These are phyloP conservation scores for Misgurnus mizolepis DNA, from an alignment of 2,113 vertebrate species.

Conservation along the genomic window DNA sequence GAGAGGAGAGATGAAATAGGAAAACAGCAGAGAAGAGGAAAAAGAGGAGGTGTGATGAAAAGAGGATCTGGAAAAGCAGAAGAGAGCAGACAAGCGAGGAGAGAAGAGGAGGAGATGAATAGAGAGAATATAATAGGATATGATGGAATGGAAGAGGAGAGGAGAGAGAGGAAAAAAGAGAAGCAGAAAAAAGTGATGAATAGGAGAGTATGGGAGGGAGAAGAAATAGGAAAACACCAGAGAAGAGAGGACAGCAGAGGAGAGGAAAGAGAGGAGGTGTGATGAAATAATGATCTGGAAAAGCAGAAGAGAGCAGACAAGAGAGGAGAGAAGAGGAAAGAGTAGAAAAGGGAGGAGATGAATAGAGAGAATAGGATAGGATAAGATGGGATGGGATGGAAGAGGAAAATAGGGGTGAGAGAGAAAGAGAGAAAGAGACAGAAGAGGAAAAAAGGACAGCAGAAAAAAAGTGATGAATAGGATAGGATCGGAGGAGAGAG, in stretches of 20 bases:
- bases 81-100: background rate
- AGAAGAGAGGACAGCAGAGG: too few relatives aligned
- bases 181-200: background rate
- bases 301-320: background rate
- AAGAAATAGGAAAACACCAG: too few relatives aligned
- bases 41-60: too few relatives aligned
- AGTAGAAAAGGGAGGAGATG: constrained; percentile 3
- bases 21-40: too few relatives aligned
- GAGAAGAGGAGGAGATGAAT: constrained; percentile 11
- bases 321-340: background rate
- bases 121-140: background rate
- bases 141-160: background rate
- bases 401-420: too few relatives aligned
- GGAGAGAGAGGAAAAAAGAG: background rate
- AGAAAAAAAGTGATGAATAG: background rate
- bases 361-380: background rate
- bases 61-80: background rate
- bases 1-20: too few relatives aligned
- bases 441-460: background rate
- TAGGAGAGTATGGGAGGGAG: background rate
- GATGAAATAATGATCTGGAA: too few relatives aligned
- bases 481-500: constrained; percentile 7
- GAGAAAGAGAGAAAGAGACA: background rate
- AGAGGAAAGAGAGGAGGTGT: too few relatives aligned
- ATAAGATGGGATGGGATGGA: background rate